Conservation (phyloP, 2,113 vertebrate genomes). For the Chiloscyllium plagiosum region DNA sequence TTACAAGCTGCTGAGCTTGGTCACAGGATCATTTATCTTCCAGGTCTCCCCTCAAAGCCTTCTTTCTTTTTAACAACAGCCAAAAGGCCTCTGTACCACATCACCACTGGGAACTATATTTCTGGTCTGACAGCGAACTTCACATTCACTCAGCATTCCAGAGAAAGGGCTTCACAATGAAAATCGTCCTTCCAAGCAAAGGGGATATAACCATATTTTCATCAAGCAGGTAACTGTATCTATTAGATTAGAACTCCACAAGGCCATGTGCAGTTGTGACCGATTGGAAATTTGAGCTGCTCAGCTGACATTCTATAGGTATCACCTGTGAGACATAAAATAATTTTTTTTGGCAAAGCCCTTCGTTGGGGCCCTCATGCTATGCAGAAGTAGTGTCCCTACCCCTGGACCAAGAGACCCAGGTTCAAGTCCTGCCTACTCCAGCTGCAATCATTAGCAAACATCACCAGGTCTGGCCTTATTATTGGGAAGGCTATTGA, state of each 20-base stretch:
- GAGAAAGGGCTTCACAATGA: neutral
- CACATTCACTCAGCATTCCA: neutral
- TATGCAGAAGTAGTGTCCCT: too few species aligned
- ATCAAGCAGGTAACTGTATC: neutral
- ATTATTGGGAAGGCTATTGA: neutral
- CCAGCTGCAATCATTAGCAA: neutral
- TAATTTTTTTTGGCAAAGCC: neutral
- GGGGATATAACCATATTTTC: neutral
- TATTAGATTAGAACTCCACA: neutral
- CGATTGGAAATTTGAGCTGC: neutral
- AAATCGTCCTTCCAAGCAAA: neutral
- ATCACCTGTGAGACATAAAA: neutral
- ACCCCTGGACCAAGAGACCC: too few species aligned
- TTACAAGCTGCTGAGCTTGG: neutral
- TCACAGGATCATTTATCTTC: neutral
- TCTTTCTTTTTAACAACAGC: neutral
- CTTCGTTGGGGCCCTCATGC: neutral
- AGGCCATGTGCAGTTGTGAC: neutral
- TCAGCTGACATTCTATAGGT: neutral
- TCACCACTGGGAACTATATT: neutral
- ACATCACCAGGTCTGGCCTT: neutral
- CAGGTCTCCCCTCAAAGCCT: neutral
- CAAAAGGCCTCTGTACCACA: neutral
- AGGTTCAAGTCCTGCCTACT: too few species aligned
- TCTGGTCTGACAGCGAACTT: neutral